A percentile compares a stretch with the other conserved stretches of the same genome.
Conservation (phyloP, 2,888 invertebrate genomes). For the Eupithecia subfuscata region DNA sequence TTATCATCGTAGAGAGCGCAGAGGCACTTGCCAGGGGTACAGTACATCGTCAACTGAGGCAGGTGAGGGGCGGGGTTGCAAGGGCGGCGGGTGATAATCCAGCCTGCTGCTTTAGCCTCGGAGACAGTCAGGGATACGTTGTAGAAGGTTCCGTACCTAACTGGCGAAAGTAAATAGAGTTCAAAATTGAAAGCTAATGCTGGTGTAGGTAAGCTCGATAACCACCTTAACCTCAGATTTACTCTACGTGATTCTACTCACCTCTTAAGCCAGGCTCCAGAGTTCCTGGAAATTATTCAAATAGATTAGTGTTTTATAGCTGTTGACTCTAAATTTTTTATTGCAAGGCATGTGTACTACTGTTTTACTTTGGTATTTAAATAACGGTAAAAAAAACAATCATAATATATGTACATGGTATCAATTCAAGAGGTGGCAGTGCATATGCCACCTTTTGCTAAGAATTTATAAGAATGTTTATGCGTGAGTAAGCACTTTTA, state of each 20-base stretch:
- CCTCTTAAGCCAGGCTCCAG: slow-evolving; percentile 7
- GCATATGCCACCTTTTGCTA: too few relatives aligned
- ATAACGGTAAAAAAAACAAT: not conserved
- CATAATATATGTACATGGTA: too few relatives aligned
- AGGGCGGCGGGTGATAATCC: not conserved
- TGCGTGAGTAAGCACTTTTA: too few relatives aligned
- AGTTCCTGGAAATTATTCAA: not conserved
- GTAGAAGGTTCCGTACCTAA: not conserved
- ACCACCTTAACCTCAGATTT: not conserved
- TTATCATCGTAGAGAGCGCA: slow-evolving; percentile 6
- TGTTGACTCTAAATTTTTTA: not conserved
- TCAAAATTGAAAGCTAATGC: not conserved
- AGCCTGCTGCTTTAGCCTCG: not conserved
- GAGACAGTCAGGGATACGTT: not conserved
- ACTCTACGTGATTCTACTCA: not conserved
- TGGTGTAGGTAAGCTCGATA: not conserved
- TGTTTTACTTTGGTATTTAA: not conserved
- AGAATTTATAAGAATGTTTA: too few relatives aligned
- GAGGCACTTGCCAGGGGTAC: not conserved
- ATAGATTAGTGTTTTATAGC: not conserved
- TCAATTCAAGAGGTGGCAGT: too few relatives aligned
- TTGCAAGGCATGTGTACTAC: not conserved
- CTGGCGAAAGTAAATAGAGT: not conserved
- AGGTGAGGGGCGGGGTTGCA: not conserved
- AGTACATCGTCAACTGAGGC: slow-evolving; percentile 11